A percentile compares a stretch with the other conserved stretches of the same genome.
Evolutionary conservation across 1,140 invertebrate genomes (phyloP).

Genomic region (Scaptomyza montana): DNA sequence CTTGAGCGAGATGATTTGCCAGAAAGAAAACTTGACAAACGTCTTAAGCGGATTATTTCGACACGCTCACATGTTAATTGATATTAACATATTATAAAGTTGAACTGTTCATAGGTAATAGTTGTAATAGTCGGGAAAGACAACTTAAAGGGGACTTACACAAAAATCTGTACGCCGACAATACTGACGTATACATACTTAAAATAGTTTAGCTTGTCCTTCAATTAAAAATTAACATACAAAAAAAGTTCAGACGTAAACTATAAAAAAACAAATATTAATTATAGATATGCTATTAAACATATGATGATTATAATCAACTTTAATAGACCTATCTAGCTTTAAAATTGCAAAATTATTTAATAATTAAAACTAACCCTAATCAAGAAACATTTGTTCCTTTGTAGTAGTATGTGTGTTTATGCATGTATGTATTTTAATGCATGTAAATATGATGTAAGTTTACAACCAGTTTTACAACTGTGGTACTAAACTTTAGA

Average conservation of each 20-base stretch:
- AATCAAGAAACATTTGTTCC: neutral
- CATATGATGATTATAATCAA: neutral
- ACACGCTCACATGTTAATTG: neutral
- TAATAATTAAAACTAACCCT: constrained; percentile 12
- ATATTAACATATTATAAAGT: neutral
- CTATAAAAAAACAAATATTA: neutral
- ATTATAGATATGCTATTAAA: too few species aligned
- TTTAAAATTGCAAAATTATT: constrained; percentile 5
- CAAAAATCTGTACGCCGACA: too few species aligned
- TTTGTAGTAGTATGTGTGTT: neutral
- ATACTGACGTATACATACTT: too few species aligned
- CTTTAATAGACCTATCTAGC: neutral
- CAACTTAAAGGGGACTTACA: too few species aligned
- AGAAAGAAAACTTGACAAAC: neutral
- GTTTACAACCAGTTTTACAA: constrained; percentile 28
- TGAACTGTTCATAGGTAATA: neutral
- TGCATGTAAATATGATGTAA: constrained; percentile 7
- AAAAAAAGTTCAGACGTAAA: too few species aligned
- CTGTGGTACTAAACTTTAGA: constrained; percentile 5
- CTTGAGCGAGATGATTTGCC: constrained; percentile 9
- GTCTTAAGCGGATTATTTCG: constrained; percentile 3
- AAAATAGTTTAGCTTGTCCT: too few species aligned
- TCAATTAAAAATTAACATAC: too few species aligned
- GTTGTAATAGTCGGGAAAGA: neutral
- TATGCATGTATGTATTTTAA: neutral